Evolutionary conservation across 1,140 invertebrate genomes (phyloP).

Genomic region (Proctacanthus coquilletti): DNA sequence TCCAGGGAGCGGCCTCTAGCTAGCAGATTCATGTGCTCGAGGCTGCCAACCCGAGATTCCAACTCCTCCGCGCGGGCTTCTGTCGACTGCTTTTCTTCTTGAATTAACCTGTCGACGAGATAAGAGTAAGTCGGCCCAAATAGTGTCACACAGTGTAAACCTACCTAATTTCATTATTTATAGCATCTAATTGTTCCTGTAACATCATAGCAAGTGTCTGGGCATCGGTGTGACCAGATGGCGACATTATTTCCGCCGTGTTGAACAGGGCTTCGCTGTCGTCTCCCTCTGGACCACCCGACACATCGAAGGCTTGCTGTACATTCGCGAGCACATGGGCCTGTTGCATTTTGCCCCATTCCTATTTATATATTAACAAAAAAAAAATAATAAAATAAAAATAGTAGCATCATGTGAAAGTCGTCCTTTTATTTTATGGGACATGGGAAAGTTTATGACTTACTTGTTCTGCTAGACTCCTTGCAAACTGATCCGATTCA

Average conservation of each 20-base stretch:
- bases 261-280: conserved; percentile 59
- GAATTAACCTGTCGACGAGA: conserved; percentile 73
- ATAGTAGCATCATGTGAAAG: too few species aligned
- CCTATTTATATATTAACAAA: conserved; percentile 34
- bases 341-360: conserved; percentile 92
- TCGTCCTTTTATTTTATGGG: not conserved
- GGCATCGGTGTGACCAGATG: conserved; percentile 78
- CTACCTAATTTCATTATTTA: conserved; percentile 89
- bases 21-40: conserved; percentile 82
- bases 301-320: conserved; percentile 72
- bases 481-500: conserved; percentile 35
- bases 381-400: conserved; percentile 6
- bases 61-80: conserved; percentile 94
- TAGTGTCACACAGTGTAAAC: too few species aligned
- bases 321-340: conserved; percentile 85
- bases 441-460: not conserved
- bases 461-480: conserved; percentile 46
- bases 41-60: conserved; percentile 88
- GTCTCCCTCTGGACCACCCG: conserved; percentile 66
- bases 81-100: conserved; percentile 97
- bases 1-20: conserved; percentile 59
- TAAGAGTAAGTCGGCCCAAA: too few species aligned
- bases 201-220: conserved; percentile 96
- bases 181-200: conserved; percentile 97
- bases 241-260: conserved; percentile 55